phyloP scores from a whole-genome alignment of 2,113 vertebrate species.

The Asarcornis scutulata region DNA sequence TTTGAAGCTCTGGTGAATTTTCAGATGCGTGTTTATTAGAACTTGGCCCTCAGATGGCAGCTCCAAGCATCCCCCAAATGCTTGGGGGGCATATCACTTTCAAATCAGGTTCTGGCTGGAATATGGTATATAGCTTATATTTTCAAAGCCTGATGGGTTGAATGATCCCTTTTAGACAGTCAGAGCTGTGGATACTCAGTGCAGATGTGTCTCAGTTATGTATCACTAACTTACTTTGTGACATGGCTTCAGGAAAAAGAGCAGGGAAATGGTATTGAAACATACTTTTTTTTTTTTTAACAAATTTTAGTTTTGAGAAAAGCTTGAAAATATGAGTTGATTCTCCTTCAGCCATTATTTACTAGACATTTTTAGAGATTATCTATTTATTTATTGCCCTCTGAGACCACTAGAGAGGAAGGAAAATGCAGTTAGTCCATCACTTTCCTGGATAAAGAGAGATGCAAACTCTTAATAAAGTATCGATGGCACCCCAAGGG shows the following conservation, averaged over 20 bases:
- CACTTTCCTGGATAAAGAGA: conserved; percentile 15
- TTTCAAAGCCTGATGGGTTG: background rate
- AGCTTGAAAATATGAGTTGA: background rate
- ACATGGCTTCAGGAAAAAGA: background rate
- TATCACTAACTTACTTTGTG: background rate
- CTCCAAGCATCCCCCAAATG: background rate
- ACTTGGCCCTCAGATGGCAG: background rate
- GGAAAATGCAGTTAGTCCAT: conserved; percentile 51
- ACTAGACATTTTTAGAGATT: conserved; percentile 24
- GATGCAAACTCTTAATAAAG: conserved; percentile 58
- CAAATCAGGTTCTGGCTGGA: background rate
- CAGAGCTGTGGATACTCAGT: background rate
- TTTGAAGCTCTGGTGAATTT: background rate
- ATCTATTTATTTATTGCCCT: conserved; percentile 59
- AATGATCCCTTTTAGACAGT: background rate
- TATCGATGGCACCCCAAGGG: conserved; percentile 62
- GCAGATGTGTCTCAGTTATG: background rate
- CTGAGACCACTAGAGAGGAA: conserved; percentile 44
- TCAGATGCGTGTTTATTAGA: background rate
- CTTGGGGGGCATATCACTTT: background rate
- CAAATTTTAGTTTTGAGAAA: conserved; percentile 7
- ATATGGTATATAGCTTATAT: background rate
- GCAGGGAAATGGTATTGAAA: background rate
- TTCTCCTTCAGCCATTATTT: conserved; percentile 40
- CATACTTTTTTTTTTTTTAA: background rate